A percentile compares a stretch with the other conserved stretches of the same genome.
These are phyloP conservation scores for Axis porcinus DNA, from an alignment of 2,113 vertebrate genomes.

Conservation along the genomic window DNA sequence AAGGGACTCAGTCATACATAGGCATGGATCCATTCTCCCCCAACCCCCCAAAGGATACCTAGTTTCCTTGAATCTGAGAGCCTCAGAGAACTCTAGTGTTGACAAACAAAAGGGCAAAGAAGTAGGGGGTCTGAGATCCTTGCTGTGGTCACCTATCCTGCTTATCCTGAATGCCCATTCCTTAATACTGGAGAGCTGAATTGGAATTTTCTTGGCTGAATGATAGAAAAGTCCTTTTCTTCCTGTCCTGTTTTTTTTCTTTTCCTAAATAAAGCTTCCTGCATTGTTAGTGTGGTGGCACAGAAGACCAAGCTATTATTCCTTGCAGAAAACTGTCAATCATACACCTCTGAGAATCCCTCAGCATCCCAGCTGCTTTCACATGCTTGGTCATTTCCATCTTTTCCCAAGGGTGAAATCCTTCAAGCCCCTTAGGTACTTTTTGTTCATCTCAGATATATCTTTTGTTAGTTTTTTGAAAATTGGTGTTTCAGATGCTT, in stretches of 20 bases:
- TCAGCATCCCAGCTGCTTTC: not conserved
- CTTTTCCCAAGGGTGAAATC: not conserved
- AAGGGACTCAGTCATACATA: not conserved
- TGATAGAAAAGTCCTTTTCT: not conserved
- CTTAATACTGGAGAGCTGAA: not conserved
- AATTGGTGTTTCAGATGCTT: not conserved
- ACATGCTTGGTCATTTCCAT: not conserved
- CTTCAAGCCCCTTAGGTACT: not conserved
- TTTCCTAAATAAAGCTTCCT: not conserved
- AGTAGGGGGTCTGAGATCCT: not conserved
- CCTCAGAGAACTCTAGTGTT: not conserved
- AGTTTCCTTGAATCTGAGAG: not conserved
- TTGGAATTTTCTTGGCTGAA: not conserved
- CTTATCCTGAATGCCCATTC: not conserved
- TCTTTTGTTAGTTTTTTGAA: not conserved
- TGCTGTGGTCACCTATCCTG: not conserved
- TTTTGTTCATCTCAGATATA: not conserved
- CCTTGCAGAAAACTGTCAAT: not conserved
- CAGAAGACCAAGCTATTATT: not conserved
- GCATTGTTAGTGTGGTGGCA: not conserved
- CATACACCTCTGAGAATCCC: not conserved
- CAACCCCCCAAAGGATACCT: not conserved
- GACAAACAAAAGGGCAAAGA: not conserved
- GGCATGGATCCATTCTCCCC: not conserved
- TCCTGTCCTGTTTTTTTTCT: not conserved